Evolutionary conservation across 2,113 vertebrate genomes (phyloP), one percentile per base, ranked within the genome.

Genomic region (Saguinus midas): DNA sequence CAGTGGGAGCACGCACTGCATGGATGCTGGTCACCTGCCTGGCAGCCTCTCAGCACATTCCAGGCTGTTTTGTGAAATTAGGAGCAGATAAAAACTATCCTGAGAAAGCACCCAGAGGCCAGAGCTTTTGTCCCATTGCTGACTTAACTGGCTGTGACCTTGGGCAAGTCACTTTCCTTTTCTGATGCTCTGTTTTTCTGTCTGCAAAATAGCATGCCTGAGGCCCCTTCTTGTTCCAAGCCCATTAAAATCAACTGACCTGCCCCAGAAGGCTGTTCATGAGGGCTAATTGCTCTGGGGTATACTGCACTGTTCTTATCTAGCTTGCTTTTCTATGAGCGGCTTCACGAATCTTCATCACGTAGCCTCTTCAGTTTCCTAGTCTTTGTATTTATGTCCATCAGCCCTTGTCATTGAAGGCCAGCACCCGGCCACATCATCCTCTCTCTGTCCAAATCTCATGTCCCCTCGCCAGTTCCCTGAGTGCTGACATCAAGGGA

Each of bases 1-100:
- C 2, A 2, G 25, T 6, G 61, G 23, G n/a, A 29, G 2, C 37
- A 23, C 0, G 5, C 23, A 25, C 20, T 14, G 20, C 21, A 8
- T 16, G 52, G 37, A 5, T 37, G 32, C 45, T 18, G 37, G 27
- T 32, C 35, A 10, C 40, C 61, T 86, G 8, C 23, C 45, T 5
- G 35, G 9, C 2, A 12, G 87, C 37, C 45, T 78, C 32, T 16
- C 35, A 16, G 10, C 14, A 0, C 0, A 6, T 14, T n/a, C 70
- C 23, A 11, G 10, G 27, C 43, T 55, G n/a, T n/a, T 52, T 29
- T 35, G 5, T 11, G 68, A 35, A 52, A 83, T 83, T 79, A 43
- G 45, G 8, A 20, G 29, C 14, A 75, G 43, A 52, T 21, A 23
- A 27, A 64, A 83, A 35, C 0, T 10, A 4, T 17, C 23, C 6